Evolutionary conservation across 2,113 vertebrate species (phyloP).

Genomic region (Bubo scandiacus): DNA sequence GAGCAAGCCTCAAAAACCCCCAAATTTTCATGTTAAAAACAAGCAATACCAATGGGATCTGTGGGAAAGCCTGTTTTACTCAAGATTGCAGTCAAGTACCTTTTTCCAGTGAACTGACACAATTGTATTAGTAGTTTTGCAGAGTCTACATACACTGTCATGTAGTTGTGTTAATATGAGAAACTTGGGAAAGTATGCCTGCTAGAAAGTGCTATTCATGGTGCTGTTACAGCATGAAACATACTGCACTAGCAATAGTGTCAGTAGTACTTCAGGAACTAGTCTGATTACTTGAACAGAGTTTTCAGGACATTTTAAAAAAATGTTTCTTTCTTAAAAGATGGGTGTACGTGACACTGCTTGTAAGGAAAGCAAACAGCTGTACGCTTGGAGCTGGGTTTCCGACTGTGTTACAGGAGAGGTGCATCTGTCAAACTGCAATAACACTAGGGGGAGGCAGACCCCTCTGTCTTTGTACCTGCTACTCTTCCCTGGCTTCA

Average conservation of each 20-base stretch:
- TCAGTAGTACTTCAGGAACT: background rate
- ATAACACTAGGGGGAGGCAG: background rate
- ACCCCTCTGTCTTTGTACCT: background rate
- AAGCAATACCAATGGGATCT: background rate
- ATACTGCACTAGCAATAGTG: background rate
- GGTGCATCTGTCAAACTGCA: background rate
- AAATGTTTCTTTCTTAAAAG: background rate
- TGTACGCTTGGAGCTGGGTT: background rate
- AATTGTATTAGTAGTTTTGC: background rate
- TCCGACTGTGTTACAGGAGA: background rate
- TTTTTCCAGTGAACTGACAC: background rate
- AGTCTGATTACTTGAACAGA: background rate
- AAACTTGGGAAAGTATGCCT: background rate
- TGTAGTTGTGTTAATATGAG: background rate
- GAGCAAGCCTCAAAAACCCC: background rate
- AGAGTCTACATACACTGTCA: background rate
- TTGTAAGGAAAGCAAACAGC: background rate
- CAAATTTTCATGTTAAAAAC: background rate
- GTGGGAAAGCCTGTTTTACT: background rate
- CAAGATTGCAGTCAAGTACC: background rate
- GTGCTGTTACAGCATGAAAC: background rate
- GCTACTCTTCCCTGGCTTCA: background rate
- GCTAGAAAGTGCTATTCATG: background rate
- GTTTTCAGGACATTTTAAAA: background rate
- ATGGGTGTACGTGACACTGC: background rate